Percentiles rank a stretch among this genome's conserved stretches.
Conservation (phyloP, 2,797 vertebrate genomes). For the Acanthiza pusilla region DNA sequence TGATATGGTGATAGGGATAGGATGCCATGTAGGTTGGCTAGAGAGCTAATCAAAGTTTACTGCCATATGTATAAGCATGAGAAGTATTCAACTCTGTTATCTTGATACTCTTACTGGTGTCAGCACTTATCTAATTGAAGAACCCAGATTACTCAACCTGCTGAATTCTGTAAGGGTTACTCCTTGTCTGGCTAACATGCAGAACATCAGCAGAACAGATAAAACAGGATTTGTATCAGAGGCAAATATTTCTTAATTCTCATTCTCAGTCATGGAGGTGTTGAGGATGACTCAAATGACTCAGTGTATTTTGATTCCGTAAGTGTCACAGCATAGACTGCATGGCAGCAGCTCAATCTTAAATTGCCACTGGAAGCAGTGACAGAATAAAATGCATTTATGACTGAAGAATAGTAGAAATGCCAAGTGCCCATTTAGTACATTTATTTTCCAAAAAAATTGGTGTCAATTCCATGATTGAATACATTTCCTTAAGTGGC, state of each 20-base stretch:
- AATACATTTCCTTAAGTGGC: not conserved
- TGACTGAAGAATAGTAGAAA: not conserved
- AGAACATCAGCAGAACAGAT: not conserved
- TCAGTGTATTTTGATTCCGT: not conserved
- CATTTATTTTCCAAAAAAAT: not conserved
- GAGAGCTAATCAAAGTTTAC: not conserved
- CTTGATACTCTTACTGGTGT: not conserved
- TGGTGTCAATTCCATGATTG: not conserved
- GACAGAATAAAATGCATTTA: not conserved
- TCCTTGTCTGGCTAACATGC: not conserved
- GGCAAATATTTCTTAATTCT: not conserved
- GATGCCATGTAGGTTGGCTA: not conserved
- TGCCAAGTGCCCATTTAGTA: not conserved
- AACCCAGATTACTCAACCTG: not conserved
- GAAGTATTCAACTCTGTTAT: not conserved
- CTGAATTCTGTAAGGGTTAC: not conserved
- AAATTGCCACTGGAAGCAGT: not conserved
- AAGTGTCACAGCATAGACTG: not conserved
- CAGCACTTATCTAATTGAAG: not conserved
- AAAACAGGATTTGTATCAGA: not conserved
- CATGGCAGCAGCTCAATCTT: not conserved
- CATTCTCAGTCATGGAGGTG: not conserved
- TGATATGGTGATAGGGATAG: not conserved
- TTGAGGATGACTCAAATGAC: not conserved
- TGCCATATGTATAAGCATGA: not conserved